Conservation (phyloP, 2,888 invertebrate genomes). For the Pseudoips prasinana region DNA sequence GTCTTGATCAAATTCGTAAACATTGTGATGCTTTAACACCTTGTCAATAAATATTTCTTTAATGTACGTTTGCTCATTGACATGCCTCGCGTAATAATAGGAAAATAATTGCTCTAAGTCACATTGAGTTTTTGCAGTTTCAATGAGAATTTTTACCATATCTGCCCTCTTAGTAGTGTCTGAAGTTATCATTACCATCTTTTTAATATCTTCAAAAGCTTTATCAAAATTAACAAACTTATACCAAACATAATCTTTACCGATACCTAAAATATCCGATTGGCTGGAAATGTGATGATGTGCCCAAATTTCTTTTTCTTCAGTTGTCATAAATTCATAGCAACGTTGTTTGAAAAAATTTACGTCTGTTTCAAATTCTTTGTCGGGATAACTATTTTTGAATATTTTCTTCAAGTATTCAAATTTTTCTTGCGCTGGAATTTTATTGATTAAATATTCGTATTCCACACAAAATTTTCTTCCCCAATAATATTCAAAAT, state of each 20-base stretch:
- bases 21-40: conserved; percentile 36
- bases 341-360: conserved; percentile 37
- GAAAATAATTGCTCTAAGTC: conserved; percentile 43
- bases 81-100: conserved; percentile 54
- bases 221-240: conserved; percentile 47
- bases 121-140: conserved; percentile 39
- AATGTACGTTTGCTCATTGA: conserved; percentile 40
- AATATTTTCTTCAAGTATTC: conserved; percentile 45
- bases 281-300: conserved; percentile 41
- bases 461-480: conserved; percentile 33
- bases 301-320: conserved; percentile 53
- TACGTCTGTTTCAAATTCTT: conserved; percentile 44
- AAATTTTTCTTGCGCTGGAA: conserved; percentile 41
- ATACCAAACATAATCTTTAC: conserved; percentile 49
- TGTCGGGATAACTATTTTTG: conserved; percentile 37
- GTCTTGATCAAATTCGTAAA: conserved; percentile 44
- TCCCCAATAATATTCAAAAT: conserved; percentile 40
- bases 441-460: conserved; percentile 40
- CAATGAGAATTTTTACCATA: conserved; percentile 39
- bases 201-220: conserved; percentile 46
- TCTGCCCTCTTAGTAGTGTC: conserved; percentile 35
- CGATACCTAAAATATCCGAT: conserved; percentile 40
- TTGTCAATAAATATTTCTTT: conserved; percentile 44
- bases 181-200: conserved; percentile 34
- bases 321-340: conserved; percentile 42